These are phyloP conservation scores for Rotaria sp. DNA, from an alignment of 2,888 invertebrate species.

Conservation along the genomic window DNA sequence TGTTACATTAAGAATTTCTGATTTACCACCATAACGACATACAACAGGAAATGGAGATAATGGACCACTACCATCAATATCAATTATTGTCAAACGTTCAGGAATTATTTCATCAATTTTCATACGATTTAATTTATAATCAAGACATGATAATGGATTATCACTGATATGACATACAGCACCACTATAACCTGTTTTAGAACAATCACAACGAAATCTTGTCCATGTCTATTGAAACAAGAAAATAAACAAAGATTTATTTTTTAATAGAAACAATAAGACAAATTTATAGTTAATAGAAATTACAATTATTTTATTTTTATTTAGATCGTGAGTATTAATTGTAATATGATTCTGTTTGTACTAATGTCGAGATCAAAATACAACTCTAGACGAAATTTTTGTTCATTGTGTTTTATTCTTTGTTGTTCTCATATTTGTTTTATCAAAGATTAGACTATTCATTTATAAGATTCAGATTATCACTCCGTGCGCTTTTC, in stretches of 20 bases:
- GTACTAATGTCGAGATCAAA: no score
- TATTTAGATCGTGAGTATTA: no score
- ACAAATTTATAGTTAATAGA: no score
- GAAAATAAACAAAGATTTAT: neutral
- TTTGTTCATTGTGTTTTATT: no score
- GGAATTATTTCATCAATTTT: neutral
- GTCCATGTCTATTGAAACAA: conserved; percentile 60
- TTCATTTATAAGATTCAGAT: no score
- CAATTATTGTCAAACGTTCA: conserved; percentile 64
- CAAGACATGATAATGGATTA: conserved; percentile 76
- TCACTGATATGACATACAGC: conserved; percentile 87
- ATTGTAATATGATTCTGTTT: no score
- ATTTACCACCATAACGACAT: conserved; percentile 58
- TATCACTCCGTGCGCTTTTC: no score
- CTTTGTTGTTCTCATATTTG: no score
- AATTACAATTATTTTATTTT: no score
- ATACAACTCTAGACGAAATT: no score
- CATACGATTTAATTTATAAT: conserved; percentile 46
- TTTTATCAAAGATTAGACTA: no score
- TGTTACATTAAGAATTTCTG: conserved; percentile 43
- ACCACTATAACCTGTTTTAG: conserved; percentile 81
- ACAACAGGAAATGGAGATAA: conserved; percentile 79
- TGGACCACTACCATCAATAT: conserved; percentile 91
- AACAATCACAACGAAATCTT: conserved; percentile 83
- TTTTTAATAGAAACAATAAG: no score